Evolutionary conservation across 2,888 invertebrate genomes (phyloP).

Genomic region (Parnassius glacialis): DNA sequence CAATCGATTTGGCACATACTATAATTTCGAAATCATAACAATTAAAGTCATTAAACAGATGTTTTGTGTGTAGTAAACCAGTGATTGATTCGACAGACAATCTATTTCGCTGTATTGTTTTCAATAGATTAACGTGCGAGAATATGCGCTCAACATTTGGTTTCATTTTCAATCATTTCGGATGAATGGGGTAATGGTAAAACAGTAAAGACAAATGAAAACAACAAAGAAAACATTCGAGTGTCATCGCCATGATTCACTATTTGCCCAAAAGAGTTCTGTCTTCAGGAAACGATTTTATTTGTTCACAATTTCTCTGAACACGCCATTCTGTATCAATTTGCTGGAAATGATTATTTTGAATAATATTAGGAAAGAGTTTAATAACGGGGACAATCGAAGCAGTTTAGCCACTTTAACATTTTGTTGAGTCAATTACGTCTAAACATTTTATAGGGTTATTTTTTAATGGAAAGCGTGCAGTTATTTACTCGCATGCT

Average conservation of each 20-base stretch:
- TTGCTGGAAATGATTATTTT: not conserved
- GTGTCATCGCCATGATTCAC: not conserved
- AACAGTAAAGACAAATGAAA: constrained; percentile 5
- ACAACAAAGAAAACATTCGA: constrained; percentile 1
- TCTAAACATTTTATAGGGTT: constrained; percentile 28
- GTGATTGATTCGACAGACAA: not conserved
- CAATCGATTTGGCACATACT: too few species aligned
- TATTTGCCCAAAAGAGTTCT: not conserved
- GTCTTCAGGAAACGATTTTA: not conserved
- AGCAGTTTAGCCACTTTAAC: constrained; percentile 27
- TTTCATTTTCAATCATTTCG: too few species aligned
- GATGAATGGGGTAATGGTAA: not conserved
- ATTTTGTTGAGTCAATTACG: constrained; percentile 18
- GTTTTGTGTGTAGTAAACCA: not conserved
- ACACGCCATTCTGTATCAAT: not conserved
- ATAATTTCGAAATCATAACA: too few species aligned
- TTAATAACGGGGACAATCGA: constrained; percentile 6
- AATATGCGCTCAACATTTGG: constrained; percentile 1
- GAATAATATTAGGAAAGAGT: too few species aligned
- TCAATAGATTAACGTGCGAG: not conserved
- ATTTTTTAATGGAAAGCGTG: constrained; percentile 27
- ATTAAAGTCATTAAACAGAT: too few species aligned
- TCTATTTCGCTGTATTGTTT: constrained; percentile 3
- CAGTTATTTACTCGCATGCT: constrained; percentile 25
- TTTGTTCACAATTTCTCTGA: not conserved